Conservation (phyloP, 2,888 invertebrate species). For the Agrotis segetum region DNA sequence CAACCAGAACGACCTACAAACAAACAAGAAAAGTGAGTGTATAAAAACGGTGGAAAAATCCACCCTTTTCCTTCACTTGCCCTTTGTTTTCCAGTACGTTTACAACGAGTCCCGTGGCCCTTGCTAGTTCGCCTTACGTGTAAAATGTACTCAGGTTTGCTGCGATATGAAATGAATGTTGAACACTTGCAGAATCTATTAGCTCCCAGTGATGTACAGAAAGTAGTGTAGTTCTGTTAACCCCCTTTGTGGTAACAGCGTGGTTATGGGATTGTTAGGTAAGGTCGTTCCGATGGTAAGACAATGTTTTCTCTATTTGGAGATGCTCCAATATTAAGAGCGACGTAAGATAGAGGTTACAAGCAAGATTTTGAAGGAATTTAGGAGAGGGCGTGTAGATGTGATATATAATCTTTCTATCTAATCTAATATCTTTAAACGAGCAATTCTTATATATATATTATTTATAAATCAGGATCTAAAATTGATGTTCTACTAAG, state of each 20-base stretch:
- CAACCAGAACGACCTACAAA: too few species aligned
- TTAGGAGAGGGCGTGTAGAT: background rate
- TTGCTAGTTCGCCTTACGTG: too few species aligned
- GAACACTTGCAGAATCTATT: background rate
- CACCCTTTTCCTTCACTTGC: too few species aligned
- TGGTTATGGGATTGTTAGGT: slow-evolving; percentile 55
- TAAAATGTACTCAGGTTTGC: too few species aligned
- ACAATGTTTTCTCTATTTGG: slow-evolving; percentile 66
- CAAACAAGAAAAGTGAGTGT: too few species aligned
- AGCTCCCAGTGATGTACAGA: slow-evolving; percentile 1
- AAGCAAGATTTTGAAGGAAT: slow-evolving; percentile 7
- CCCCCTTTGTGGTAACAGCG: slow-evolving; percentile 35
- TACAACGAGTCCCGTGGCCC: too few species aligned
- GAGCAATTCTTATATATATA: too few species aligned
- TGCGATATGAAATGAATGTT: background rate
- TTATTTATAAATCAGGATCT: too few species aligned
- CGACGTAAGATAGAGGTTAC: slow-evolving; percentile 54
- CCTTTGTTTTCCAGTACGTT: too few species aligned
- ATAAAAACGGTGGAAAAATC: too few species aligned
- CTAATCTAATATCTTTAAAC: too few species aligned
- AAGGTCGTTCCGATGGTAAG: slow-evolving; percentile 61
- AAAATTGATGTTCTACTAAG: background rate
- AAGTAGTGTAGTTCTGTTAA: slow-evolving; percentile 23
- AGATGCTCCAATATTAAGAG: slow-evolving; percentile 52
- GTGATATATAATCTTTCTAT: too few species aligned